Conservation (phyloP, 2,888 invertebrate species). For the Chironomus riparius region DNA sequence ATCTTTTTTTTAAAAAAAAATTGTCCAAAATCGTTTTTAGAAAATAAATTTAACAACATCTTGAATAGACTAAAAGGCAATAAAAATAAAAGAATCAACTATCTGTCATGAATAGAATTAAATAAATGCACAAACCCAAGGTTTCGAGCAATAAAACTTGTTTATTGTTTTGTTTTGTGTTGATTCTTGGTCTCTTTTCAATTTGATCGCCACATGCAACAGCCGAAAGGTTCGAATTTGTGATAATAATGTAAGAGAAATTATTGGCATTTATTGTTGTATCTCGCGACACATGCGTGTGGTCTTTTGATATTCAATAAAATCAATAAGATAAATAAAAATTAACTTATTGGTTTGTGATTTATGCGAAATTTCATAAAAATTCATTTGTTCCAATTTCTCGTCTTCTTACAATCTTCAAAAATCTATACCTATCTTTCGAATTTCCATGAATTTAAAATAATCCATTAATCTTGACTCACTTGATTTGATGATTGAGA, state of each 20-base stretch:
- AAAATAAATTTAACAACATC: too few species aligned
- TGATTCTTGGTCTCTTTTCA: not conserved
- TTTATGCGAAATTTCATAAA: not conserved
- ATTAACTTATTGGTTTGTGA: not conserved
- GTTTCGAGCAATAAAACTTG: not conserved
- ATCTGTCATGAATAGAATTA: not conserved
- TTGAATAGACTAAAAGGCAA: too few species aligned
- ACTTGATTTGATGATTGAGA: not conserved
- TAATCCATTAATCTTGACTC: not conserved
- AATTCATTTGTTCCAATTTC: not conserved
- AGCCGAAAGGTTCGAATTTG: constrained; percentile 3
- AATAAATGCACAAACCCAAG: not conserved
- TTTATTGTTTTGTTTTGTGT: not conserved
- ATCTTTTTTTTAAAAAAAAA: too few species aligned
- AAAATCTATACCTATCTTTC: not conserved
- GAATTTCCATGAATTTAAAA: not conserved
- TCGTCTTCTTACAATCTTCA: not conserved
- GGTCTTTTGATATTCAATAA: constrained; percentile 3
- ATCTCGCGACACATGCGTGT: constrained; percentile 16
- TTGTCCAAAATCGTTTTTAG: too few species aligned
- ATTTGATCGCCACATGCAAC: not conserved
- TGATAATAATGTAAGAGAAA: constrained; percentile 13
- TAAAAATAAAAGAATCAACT: not conserved
- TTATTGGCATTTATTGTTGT: constrained; percentile 23
- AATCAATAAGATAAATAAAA: not conserved